Percentiles rank a stretch among this genome's conserved stretches.
phyloP scores from a whole-genome alignment of 2,888 invertebrate species.

The Drosophila colorata region DNA sequence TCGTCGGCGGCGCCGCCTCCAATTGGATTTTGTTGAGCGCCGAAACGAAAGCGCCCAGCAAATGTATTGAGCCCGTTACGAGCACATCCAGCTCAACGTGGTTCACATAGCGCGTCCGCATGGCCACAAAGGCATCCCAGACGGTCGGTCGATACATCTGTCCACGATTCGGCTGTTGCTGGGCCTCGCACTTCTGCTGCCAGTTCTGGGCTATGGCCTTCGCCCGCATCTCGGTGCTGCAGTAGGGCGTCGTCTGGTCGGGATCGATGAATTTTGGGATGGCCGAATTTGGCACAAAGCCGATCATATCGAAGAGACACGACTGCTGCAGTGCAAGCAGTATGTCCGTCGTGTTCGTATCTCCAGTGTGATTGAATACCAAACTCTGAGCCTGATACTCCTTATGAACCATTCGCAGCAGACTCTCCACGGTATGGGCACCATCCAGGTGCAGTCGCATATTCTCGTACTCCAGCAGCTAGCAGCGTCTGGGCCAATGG shows the following conservation, averaged over 20 bases:
- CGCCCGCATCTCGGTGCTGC: conserved; percentile 83
- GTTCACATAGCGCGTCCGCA: conserved; percentile 45
- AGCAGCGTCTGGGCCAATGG: conserved; percentile 96
- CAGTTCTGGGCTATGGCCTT: conserved; percentile 85
- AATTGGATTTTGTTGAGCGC: conserved; percentile 67
- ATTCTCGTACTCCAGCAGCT: conserved; percentile 87
- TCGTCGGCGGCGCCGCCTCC: no score
- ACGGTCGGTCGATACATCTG: conserved; percentile 66
- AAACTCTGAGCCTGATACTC: conserved; percentile 86
- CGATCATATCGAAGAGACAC: conserved; percentile 86
- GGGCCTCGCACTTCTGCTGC: conserved; percentile 45
- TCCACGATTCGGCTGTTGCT: conserved; percentile 21
- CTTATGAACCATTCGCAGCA: conserved; percentile 93
- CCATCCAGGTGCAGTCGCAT: conserved; percentile 92
- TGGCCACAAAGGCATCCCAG: conserved; percentile 63
- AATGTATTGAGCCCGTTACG: conserved; percentile 93
- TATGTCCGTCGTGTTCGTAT: conserved; percentile 88
- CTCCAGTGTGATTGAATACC: conserved; percentile 92
- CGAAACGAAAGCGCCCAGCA: conserved; percentile 89
- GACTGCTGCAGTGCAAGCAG: conserved; percentile 87
- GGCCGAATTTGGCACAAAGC: conserved; percentile 89
- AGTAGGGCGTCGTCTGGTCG: conserved; percentile 41
- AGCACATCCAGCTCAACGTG: conserved; percentile 86
- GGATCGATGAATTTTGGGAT: conserved; percentile 50
- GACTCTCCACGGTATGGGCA: conserved; percentile 96